Evolutionary conservation across 2,888 invertebrate species (phyloP).

Genomic region (Erpobdella octoculata): DNA sequence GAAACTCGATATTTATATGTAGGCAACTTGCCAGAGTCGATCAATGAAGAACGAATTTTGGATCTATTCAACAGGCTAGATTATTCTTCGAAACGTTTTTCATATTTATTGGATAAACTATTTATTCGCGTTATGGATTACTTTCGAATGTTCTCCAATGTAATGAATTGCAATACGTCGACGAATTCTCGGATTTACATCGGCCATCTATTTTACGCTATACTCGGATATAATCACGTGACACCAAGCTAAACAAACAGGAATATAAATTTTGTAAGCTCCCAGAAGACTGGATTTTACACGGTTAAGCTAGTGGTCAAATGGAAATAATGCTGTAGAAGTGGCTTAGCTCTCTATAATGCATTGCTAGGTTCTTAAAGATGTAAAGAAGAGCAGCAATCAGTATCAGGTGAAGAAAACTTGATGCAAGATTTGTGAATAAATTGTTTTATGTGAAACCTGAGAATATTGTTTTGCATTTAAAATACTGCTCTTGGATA

Average conservation of each 20-base stretch:
- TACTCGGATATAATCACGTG: constrained; percentile 1
- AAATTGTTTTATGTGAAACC: background rate
- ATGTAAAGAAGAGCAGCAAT: background rate
- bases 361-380: too few species aligned
- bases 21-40: constrained; percentile 99
- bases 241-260: too few species aligned
- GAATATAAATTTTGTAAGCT: too few species aligned
- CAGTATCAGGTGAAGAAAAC: background rate
- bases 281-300: too few species aligned
- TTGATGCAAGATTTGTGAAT: constrained; percentile 8
- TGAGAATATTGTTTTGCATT: too few species aligned
- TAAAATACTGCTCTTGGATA: too few species aligned
- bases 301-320: too few species aligned
- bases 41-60: constrained; percentile 91
- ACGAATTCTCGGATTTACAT: too few species aligned
- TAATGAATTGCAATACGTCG: background rate
- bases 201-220: background rate
- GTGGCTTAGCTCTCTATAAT: too few species aligned
- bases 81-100: constrained; percentile 4
- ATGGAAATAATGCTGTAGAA: too few species aligned
- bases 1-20: constrained; percentile 99
- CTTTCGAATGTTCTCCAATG: background rate
- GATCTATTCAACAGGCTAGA: constrained; percentile 75
- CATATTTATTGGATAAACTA: constrained; percentile 10
- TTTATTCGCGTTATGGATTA: constrained; percentile 4